Evolutionary conservation across 1,140 invertebrate genomes (phyloP).

Genomic region (Drosophila melanica): DNA sequence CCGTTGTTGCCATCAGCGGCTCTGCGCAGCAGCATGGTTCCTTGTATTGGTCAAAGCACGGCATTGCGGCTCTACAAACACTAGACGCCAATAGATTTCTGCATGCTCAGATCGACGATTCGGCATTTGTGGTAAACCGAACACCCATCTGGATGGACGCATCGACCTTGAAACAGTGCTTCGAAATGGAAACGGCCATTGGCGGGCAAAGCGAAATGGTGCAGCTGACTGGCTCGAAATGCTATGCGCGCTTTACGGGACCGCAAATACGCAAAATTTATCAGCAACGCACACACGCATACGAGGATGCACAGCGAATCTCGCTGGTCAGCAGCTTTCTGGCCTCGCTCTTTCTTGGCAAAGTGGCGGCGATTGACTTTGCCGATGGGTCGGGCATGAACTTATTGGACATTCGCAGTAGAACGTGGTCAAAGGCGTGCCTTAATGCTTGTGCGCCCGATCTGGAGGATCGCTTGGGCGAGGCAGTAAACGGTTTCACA

Average conservation of each 20-base stretch:
- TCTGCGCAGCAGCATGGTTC: conserved; percentile 98
- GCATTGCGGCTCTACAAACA: conserved; percentile 87
- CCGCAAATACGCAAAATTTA: conserved; percentile 96
- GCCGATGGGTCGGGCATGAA: conserved; percentile 99
- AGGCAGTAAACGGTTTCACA: conserved; percentile 88
- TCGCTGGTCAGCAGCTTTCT: conserved; percentile 97
- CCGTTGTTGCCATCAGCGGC: conserved; percentile 93
- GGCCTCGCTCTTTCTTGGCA: conserved; percentile 94
- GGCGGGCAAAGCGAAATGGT: conserved; percentile 93
- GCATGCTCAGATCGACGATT: conserved; percentile 90
- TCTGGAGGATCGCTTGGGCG: conserved; percentile 89
- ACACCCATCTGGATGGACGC: conserved; percentile 99
- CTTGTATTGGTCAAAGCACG: conserved; percentile 95
- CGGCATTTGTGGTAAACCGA: conserved; percentile 90
- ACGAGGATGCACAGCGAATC: conserved; percentile 94
- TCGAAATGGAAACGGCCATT: conserved; percentile 90
- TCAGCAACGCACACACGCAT: conserved; percentile 89
- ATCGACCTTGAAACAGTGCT: conserved; percentile 93
- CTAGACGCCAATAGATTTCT: conserved; percentile 91
- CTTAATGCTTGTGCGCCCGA: conserved; percentile 90
- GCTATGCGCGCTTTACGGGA: conserved; percentile 97
- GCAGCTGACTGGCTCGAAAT: conserved; percentile 94
- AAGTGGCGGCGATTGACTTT: conserved; percentile 95
- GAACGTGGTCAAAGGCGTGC: conserved; percentile 91
- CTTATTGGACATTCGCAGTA: conserved; percentile 92